Conservation (phyloP, 2,797 vertebrate genomes). For the Xiphophorus birchmanni region DNA sequence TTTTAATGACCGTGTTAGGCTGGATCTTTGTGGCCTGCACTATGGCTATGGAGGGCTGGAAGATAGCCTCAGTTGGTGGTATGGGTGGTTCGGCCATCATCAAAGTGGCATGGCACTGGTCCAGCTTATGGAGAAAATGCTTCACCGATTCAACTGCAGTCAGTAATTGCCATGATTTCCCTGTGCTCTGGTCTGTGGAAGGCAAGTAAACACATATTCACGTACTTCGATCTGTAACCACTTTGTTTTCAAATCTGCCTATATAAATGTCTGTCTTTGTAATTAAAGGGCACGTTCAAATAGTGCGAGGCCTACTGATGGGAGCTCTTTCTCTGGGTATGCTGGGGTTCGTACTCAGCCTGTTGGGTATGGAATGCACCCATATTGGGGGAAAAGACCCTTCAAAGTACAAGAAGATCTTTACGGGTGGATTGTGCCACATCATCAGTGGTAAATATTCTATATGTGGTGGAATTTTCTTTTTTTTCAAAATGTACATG, state of each 20-base stretch:
- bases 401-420: conserved; percentile 79
- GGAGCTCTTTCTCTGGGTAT: conserved; percentile 75
- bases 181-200: conserved; percentile 91
- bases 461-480: not conserved
- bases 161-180: conserved; percentile 92
- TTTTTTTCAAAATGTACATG: not conserved
- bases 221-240: not conserved
- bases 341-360: conserved; percentile 81
- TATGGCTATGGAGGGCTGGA: conserved; percentile 96
- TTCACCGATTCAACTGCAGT: conserved; percentile 91
- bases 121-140: conserved; percentile 94
- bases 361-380: conserved; percentile 86
- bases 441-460: conserved; percentile 73
- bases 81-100: conserved; percentile 84
- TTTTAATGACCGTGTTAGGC: conserved; percentile 86
- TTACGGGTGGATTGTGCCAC: conserved; percentile 76
- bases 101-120: conserved; percentile 92
- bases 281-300: conserved; percentile 78
- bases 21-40: conserved; percentile 94
- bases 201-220: conserved; percentile 71
- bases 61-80: conserved; percentile 89
- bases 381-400: conserved; percentile 81
- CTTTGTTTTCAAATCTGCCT: not conserved
- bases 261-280: conserved; percentile 1
- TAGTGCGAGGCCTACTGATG: conserved; percentile 83